Percentiles rank a stretch among this genome's conserved stretches.
Conservation (phyloP, 2,888 invertebrate genomes). For the Megastigmus dorsalis region DNA sequence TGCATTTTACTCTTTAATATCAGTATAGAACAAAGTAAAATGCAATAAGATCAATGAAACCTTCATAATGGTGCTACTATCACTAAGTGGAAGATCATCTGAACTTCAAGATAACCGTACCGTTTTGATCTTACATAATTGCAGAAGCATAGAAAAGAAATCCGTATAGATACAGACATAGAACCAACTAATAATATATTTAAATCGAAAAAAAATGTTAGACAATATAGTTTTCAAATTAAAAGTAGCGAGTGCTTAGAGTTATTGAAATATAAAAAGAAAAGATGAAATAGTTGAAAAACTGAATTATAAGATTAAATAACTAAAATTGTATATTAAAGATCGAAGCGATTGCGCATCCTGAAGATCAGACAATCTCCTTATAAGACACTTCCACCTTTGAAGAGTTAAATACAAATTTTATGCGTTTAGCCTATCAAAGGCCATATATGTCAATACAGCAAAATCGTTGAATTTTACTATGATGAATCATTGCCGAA, state of each 20-base stretch:
- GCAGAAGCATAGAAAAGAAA: too few species aligned
- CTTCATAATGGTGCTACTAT: neutral
- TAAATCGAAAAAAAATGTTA: too few species aligned
- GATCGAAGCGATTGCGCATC: neutral
- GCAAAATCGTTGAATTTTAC: neutral
- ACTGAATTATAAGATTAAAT: too few species aligned
- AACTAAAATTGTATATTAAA: too few species aligned
- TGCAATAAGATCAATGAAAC: conserved; percentile 3
- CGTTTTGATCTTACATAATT: too few species aligned
- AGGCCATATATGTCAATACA: conserved; percentile 2
- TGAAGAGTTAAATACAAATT: conserved; percentile 25
- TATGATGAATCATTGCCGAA: neutral
- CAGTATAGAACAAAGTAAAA: neutral
- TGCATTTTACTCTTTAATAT: neutral
- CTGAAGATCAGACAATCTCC: conserved; percentile 17
- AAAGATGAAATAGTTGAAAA: too few species aligned
- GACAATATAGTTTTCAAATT: too few species aligned
- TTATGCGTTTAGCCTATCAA: conserved; percentile 12
- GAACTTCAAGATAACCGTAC: conserved; percentile 1
- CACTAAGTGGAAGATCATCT: conserved; percentile 1
- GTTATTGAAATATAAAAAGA: too few species aligned
- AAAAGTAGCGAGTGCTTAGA: too few species aligned
- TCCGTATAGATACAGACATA: too few species aligned
- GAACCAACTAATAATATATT: too few species aligned
- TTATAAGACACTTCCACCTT: conserved; percentile 11